Evolutionary conservation across 2,888 invertebrate genomes (phyloP).

Genomic region (Mamestra brassicae): DNA sequence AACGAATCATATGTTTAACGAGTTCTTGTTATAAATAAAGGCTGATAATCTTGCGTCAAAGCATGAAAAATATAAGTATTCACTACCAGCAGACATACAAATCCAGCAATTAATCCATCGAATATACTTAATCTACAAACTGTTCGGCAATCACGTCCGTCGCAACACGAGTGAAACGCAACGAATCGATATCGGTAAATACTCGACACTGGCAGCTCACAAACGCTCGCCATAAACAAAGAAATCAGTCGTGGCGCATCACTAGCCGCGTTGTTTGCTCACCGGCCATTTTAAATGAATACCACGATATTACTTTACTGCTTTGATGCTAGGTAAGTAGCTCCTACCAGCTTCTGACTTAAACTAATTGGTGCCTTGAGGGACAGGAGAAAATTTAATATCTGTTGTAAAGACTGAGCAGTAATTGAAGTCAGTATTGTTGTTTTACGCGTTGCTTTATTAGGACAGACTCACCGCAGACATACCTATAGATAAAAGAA

Average conservation of each 20-base stretch:
- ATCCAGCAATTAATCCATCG: slow-evolving; percentile 61
- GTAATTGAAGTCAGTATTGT: slow-evolving; percentile 19
- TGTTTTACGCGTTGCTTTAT: slow-evolving; percentile 1
- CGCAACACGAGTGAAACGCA: slow-evolving; percentile 73
- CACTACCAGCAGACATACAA: slow-evolving; percentile 9
- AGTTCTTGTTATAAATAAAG: not conserved
- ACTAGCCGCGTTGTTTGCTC: slow-evolving; percentile 28
- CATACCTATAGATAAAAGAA: not conserved
- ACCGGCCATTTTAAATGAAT: slow-evolving; percentile 29
- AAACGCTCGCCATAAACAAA: slow-evolving; percentile 72
- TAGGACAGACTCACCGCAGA: not conserved
- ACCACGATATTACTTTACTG: slow-evolving; percentile 33
- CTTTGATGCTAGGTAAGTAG: slow-evolving; percentile 23
- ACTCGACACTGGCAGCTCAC: slow-evolving; percentile 32
- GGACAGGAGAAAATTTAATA: slow-evolving; percentile 26
- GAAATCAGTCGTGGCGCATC: slow-evolving; percentile 73
- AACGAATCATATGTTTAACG: too few relatives aligned
- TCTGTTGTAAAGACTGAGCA: slow-evolving; percentile 10
- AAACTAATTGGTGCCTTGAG: slow-evolving; percentile 40
- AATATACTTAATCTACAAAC: slow-evolving; percentile 70
- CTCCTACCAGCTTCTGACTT: slow-evolving; percentile 29
- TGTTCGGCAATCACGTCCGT: slow-evolving; percentile 62
- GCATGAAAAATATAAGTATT: not conserved
- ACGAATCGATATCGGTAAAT: slow-evolving; percentile 71
- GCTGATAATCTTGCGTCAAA: slow-evolving; percentile 1